These are phyloP conservation scores for Phallusia fumigata DNA, from an alignment of 23 tunicate genomes.

Conservation along the genomic window DNA sequence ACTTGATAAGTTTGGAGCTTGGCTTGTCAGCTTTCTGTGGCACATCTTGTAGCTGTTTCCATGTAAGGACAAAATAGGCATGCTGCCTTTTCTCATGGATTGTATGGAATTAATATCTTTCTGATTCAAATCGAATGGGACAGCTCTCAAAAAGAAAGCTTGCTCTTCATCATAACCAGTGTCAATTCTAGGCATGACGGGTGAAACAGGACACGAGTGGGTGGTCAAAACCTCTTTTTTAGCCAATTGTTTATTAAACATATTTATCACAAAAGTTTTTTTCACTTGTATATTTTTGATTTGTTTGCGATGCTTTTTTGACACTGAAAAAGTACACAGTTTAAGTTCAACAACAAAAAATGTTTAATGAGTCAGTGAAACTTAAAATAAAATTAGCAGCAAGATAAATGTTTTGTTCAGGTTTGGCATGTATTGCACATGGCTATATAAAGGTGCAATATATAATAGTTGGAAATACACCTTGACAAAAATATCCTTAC, in stretches of 20 bases:
- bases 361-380: no score
- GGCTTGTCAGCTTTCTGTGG: not conserved
- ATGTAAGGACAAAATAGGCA: not conserved
- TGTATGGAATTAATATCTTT: not conserved
- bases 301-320: conserved; percentile 24
- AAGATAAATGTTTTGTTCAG: no score
- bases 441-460: no score
- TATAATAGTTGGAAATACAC: no score
- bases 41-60: not conserved
- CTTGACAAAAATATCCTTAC: no score
- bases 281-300: not conserved
- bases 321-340: conserved; percentile 21
- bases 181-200: conserved; percentile 13
- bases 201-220: conserved; percentile 39
- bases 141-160: not conserved
- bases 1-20: no score
- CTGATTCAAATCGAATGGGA: not conserved
- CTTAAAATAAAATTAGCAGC: no score
- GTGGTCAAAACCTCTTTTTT: not conserved
- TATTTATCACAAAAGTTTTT: not conserved
- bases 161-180: not conserved
- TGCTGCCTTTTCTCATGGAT: not conserved
- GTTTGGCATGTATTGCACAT: no score
- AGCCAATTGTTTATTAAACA: not conserved
- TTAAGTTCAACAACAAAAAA: no score